These are phyloP conservation scores for Aurelia sp. DNA, from an alignment of 30 jellyfish, hydroid and myxozoan species.

Conservation along the genomic window DNA sequence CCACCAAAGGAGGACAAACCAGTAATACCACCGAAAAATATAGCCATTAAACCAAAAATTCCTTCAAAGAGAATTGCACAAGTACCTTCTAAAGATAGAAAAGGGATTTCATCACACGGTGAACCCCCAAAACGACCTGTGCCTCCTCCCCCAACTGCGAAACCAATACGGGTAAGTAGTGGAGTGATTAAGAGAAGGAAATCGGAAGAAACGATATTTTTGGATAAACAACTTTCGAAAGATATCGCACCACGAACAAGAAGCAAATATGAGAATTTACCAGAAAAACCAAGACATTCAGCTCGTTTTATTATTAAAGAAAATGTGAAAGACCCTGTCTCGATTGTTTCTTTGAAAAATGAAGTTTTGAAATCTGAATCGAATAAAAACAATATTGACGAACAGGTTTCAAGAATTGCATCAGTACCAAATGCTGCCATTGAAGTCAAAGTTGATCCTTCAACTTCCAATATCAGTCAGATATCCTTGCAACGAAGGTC, in stretches of 20 bases:
- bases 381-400: too few relatives aligned
- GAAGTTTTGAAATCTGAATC: too few relatives aligned
- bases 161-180: slow-evolving; percentile 7
- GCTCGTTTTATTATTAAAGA: not conserved
- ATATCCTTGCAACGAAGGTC: too few relatives aligned
- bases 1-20: slow-evolving; percentile 45
- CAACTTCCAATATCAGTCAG: too few relatives aligned
- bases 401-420: too few relatives aligned
- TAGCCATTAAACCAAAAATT: too few relatives aligned
- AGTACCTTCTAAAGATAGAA: not conserved
- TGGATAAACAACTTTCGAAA: not conserved
- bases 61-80: too few relatives aligned
- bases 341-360: too few relatives aligned
- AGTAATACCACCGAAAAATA: too few relatives aligned
- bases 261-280: slow-evolving; percentile 18
- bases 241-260: slow-evolving; percentile 21
- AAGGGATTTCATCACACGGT: slow-evolving; percentile 9
- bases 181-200: not conserved
- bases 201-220: not conserved
- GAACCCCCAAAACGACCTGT: slow-evolving; percentile 71
- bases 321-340: slow-evolving; percentile 1
- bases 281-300: not conserved
- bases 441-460: too few relatives aligned
- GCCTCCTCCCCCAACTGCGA: slow-evolving; percentile 64
- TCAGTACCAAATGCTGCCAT: too few relatives aligned